Conservation (phyloP, 2,797 vertebrate genomes). For the Somateria mollissima region DNA sequence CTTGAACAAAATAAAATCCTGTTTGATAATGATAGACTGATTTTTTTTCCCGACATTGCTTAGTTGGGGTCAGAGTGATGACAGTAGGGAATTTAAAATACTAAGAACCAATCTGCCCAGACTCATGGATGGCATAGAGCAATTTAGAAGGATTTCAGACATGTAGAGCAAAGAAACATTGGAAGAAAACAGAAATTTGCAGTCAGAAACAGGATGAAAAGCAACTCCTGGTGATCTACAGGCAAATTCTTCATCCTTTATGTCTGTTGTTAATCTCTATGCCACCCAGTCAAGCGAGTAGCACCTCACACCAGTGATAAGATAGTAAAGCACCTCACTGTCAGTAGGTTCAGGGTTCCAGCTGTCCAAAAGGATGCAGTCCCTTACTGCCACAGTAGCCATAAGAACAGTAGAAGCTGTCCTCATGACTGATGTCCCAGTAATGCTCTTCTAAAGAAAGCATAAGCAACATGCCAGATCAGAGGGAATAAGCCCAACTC, state of each 20-base stretch:
- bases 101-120: neutral
- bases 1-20: neutral
- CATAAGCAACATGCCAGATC: neutral
- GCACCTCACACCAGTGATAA: neutral
- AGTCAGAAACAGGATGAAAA: neutral
- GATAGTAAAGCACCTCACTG: neutral
- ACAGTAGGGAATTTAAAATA: constrained; percentile 19
- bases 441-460: neutral
- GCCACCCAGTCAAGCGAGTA: neutral
- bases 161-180: neutral
- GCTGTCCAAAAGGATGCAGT: neutral
- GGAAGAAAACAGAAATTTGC: neutral
- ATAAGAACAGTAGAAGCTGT: neutral
- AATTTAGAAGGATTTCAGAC: constrained; percentile 1
- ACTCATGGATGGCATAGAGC: neutral
- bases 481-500: neutral
- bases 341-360: neutral
- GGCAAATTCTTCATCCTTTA: neutral
- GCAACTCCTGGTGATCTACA: neutral
- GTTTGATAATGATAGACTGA: neutral
- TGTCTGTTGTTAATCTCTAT: neutral
- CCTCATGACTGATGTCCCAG: neutral
- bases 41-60: neutral
- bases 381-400: neutral
- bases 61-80: neutral